Evolutionary conservation across 2,113 vertebrate species (phyloP), one percentile per base, ranked within the genome.

Genomic region (Baryphthengus martii): DNA sequence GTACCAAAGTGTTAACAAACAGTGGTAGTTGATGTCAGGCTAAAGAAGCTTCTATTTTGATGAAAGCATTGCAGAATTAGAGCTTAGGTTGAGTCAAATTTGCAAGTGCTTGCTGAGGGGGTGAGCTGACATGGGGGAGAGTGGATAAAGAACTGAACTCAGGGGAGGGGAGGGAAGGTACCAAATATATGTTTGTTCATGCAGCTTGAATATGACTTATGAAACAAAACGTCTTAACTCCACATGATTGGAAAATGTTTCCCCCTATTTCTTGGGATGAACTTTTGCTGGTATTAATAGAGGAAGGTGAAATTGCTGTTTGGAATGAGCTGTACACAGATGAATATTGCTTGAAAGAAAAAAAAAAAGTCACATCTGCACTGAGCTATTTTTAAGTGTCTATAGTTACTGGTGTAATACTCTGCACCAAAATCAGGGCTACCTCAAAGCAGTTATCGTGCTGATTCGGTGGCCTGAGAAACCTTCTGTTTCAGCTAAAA

Each of bases 401-500:
- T 66, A 47, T 96, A 93, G 94, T 93, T 84, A 81, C 89, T 88
- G 94, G 81, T 88, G 75, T 86, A 78, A 45, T 62, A 35, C 78
- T 85, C 70, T 3, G 74, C 90, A 84, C 90, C 95, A 94, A 73
- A 96, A 92, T 93, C 85, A 88, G 92, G 90, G 92, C 62, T 95
- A 86, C 91, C 83, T 95, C 71, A 50, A 35, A 95, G 96, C 89
- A 81, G 82, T 84, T 68, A 31, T 72, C 90, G 17, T 23, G 77
- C 88, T 87, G 91, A 11, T 58, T 67, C 50, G 95, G 85, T 92
- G 93, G 93, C 90, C 93, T 83, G 39, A 95, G 88, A 95, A 94
- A 92, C 93, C 95, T 95, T 82, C 66, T 93, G 94, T 63, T 94
- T 94, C 66, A 50, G 93, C 93, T 95, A 96, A 95, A 97, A 97